Evolutionary conservation across 1,140 invertebrate genomes (phyloP).

Genomic region (Radopholus similis): DNA sequence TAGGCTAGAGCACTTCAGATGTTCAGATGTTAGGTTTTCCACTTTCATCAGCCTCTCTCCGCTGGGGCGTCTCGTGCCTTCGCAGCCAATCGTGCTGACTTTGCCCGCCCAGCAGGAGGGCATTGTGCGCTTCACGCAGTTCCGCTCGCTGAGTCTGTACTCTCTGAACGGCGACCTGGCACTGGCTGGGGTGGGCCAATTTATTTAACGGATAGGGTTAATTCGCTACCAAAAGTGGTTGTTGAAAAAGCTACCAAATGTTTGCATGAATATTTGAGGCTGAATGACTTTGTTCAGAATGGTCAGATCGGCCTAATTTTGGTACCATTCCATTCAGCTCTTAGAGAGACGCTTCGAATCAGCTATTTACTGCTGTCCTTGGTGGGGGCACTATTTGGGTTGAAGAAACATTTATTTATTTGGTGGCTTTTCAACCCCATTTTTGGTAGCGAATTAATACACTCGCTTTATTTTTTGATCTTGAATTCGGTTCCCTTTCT

Average conservation of each 20-base stretch:
- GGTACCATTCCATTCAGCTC: background rate
- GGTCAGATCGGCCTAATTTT: no score
- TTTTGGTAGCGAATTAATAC: background rate
- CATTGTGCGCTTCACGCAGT: slow-evolving; percentile 22
- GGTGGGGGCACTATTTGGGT: slow-evolving; percentile 3
- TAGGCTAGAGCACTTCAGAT: no score
- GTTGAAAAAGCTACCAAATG: no score
- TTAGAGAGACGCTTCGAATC: background rate
- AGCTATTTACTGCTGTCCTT: background rate
- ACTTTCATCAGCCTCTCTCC: slow-evolving; percentile 48
- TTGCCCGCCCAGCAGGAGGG: slow-evolving; percentile 40
- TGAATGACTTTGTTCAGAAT: no score
- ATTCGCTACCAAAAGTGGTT: no score
- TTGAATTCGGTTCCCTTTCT: background rate
- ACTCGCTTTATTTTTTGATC: background rate
- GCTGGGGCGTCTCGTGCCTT: slow-evolving; percentile 34
- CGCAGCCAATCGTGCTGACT: slow-evolving; percentile 46
- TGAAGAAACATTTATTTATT: background rate
- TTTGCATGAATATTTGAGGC: no score
- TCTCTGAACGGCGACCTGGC: slow-evolving; percentile 31
- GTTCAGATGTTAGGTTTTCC: background rate
- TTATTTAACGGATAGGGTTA: slow-evolving; percentile 1
- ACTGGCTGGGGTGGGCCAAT: background rate
- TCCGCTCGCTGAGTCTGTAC: slow-evolving; percentile 49
- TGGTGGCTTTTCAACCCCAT: background rate